Evolutionary conservation across 2,797 vertebrate species (phyloP).

Genomic region (Acrossocheilus wenchowensis): DNA sequence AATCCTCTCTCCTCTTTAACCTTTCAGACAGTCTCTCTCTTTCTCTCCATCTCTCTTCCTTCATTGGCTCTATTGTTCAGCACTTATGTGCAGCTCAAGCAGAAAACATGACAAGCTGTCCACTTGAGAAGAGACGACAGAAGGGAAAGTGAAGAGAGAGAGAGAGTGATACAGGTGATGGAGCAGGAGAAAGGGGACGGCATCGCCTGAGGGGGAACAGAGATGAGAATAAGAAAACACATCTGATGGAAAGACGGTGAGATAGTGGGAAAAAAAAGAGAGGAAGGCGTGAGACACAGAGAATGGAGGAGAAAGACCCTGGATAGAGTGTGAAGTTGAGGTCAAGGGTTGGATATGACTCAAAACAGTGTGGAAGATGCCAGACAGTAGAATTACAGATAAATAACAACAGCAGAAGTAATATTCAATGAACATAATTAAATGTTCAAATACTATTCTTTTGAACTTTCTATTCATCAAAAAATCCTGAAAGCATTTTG

Average conservation of each 20-base stretch:
- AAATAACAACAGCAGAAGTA: not conserved
- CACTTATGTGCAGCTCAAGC: slow-evolving; percentile 63
- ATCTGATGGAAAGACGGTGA: not conserved
- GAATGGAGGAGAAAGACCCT: not conserved
- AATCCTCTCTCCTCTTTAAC: slow-evolving; percentile 68
- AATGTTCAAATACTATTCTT: not conserved
- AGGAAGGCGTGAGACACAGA: slow-evolving; percentile 5
- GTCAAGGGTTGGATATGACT: not conserved
- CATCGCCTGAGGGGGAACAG: slow-evolving; percentile 20
- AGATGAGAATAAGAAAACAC: slow-evolving; percentile 26
- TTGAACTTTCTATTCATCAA: not conserved
- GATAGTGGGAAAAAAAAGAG: not conserved
- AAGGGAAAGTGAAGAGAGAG: slow-evolving; percentile 8
- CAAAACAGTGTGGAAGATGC: not conserved
- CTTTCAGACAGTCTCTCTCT: slow-evolving; percentile 62
- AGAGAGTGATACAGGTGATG: slow-evolving; percentile 1
- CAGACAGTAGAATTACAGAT: not conserved
- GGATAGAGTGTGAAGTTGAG: slow-evolving; percentile 15
- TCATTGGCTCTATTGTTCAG: slow-evolving; percentile 57
- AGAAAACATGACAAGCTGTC: slow-evolving; percentile 63
- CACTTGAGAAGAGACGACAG: slow-evolving; percentile 48
- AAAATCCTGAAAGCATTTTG: not conserved
- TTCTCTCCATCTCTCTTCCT: slow-evolving; percentile 60
- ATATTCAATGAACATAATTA: not conserved
- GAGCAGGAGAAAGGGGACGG: slow-evolving; percentile 24